These are phyloP conservation scores for Eira barbara DNA, from an alignment of 2,113 vertebrate species.

Conservation along the genomic window DNA sequence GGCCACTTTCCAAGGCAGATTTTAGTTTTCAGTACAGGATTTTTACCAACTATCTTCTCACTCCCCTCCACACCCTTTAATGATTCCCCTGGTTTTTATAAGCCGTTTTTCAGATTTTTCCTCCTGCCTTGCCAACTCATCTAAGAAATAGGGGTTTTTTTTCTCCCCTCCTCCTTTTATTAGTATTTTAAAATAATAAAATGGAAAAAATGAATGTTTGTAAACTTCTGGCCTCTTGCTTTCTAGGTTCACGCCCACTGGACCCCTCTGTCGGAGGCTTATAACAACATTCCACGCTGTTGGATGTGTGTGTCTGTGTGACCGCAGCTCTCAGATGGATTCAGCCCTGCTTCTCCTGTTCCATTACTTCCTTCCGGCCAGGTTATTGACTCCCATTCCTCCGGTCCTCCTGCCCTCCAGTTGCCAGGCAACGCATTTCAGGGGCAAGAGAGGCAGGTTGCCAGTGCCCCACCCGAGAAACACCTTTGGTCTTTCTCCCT, in stretches of 20 bases:
- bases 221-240: conserved; percentile 36
- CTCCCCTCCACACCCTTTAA: neutral
- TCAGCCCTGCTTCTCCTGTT: neutral
- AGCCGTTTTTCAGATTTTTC: conserved; percentile 56
- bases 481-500: neutral
- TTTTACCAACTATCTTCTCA: conserved; percentile 4
- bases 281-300: neutral
- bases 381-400: neutral
- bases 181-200: conserved; percentile 43
- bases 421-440: conserved; percentile 4
- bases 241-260: conserved; percentile 65
- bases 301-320: neutral
- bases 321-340: neutral
- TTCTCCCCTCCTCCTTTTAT: neutral
- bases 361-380: neutral
- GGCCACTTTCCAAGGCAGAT: neutral
- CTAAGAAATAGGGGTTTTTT: conserved; percentile 18
- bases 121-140: conserved; percentile 53
- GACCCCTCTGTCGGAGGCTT: conserved; percentile 8
- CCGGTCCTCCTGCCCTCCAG: neutral
- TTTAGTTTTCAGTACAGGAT: neutral
- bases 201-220: conserved; percentile 27
- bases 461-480: neutral
- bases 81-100: conserved; percentile 19
- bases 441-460: neutral